A percentile compares a stretch with the other conserved stretches of the same genome.
Evolutionary conservation across 2,113 vertebrate species (phyloP).

Genomic region (Procavia capensis): DNA sequence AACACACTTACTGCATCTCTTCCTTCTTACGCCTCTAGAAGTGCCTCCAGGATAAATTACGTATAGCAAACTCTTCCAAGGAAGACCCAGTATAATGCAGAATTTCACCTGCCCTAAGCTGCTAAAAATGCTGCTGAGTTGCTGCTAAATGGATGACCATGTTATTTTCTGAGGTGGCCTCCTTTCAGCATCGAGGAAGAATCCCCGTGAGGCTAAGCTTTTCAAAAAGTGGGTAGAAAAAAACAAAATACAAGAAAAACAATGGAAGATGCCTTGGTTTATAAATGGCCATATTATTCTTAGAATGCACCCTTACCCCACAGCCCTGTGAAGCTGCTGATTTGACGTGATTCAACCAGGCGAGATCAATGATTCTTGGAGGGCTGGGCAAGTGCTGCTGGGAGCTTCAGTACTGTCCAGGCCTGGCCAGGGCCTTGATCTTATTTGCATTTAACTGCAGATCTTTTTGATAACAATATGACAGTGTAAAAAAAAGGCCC

Average conservation of each 20-base stretch:
- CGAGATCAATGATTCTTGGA: neutral
- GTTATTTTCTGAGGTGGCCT: neutral
- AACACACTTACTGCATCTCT: rapidly evolving
- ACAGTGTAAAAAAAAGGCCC: neutral
- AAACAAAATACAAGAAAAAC: neutral
- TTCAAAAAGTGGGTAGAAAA: neutral
- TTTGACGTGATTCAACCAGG: neutral
- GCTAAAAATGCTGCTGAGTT: neutral
- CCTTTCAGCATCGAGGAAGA: rapidly evolving
- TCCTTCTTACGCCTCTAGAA: neutral
- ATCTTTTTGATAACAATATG: neutral
- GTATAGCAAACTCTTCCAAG: neutral
- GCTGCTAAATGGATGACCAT: neutral
- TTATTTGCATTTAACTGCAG: neutral
- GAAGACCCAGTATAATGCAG: rapidly evolving
- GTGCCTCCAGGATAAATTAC: neutral
- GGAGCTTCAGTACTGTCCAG: neutral
- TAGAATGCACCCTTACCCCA: neutral
- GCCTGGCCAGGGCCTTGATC: neutral
- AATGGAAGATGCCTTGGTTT: slow-evolving; percentile 12
- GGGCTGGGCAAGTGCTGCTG: rapidly evolving
- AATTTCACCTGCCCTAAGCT: neutral
- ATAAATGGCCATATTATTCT: slow-evolving; percentile 25
- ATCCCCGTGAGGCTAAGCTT: neutral
- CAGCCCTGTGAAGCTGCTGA: neutral